phyloP scores from a whole-genome alignment of 2,113 vertebrate species.

The Ondatra zibethicus region DNA sequence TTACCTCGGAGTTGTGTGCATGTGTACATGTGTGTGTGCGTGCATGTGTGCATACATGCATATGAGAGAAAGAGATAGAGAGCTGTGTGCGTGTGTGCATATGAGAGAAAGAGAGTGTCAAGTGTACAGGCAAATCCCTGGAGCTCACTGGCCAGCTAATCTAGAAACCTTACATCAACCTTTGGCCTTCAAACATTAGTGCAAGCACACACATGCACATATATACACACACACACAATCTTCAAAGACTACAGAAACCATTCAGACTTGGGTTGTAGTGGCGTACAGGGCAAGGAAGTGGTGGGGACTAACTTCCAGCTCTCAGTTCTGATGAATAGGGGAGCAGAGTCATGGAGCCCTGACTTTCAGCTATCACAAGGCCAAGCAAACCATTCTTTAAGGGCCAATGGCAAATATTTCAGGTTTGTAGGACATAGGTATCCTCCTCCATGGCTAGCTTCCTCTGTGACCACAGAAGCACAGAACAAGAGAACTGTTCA shows the following conservation, averaged over 20 bases:
- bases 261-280: background rate
- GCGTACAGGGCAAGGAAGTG: background rate
- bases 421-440: background rate
- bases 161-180: background rate
- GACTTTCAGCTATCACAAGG: background rate
- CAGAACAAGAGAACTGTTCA: background rate
- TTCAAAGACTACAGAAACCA: background rate
- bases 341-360: background rate
- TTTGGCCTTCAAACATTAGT: background rate
- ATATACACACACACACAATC: too few relatives aligned
- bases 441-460: background rate
- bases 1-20: background rate
- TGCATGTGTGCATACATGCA: background rate
- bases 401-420: background rate
- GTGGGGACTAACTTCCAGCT: background rate
- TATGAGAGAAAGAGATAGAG: too few relatives aligned
- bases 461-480: background rate
- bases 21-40: background rate
- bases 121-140: background rate
- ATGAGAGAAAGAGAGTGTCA: background rate
- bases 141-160: background rate
- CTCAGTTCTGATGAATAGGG: background rate
- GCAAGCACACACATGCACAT: background rate
- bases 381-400: background rate
- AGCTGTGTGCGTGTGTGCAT: background rate